Evolutionary conservation across 1,140 invertebrate genomes (phyloP).

Genomic region (Zelostemma sp.): DNA sequence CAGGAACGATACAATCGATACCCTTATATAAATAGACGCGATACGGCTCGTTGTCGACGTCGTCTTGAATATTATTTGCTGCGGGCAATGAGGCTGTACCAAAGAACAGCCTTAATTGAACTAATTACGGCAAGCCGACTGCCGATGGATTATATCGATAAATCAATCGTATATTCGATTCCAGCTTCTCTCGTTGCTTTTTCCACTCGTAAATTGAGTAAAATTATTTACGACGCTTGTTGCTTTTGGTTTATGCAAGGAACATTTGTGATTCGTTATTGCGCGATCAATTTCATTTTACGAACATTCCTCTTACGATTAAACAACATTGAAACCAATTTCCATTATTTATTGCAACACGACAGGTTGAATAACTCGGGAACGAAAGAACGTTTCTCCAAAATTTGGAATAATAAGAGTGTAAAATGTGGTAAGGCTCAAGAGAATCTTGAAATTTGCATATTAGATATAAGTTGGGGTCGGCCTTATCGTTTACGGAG

Average conservation of each 20-base stretch:
- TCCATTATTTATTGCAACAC: too few relatives aligned
- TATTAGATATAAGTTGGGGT: too few relatives aligned
- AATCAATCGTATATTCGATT: constrained; percentile 49
- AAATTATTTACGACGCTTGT: constrained; percentile 42
- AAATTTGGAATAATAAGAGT: too few relatives aligned
- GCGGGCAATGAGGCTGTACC: constrained; percentile 36
- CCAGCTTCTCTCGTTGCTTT: constrained; percentile 21
- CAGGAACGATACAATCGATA: constrained; percentile 48
- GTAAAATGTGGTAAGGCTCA: too few relatives aligned
- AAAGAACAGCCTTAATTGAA: constrained; percentile 48
- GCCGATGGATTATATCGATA: constrained; percentile 48
- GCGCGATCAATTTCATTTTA: background rate
- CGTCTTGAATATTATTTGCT: constrained; percentile 50
- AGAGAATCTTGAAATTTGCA: too few relatives aligned
- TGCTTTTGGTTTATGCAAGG: constrained; percentile 3
- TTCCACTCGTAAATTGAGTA: constrained; percentile 44
- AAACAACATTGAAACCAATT: too few relatives aligned
- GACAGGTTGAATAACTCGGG: too few relatives aligned
- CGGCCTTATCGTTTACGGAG: background rate
- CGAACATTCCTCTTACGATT: too few relatives aligned
- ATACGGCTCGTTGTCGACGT: constrained; percentile 43
- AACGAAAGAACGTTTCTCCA: too few relatives aligned
- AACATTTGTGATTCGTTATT: background rate
- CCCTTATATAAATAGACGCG: constrained; percentile 49
- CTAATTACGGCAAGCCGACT: constrained; percentile 45